Evolutionary conservation across 1,140 invertebrate genomes (phyloP), one percentile per base, ranked within the genome.

Genomic region (Lysiphlebus fabarum): DNA sequence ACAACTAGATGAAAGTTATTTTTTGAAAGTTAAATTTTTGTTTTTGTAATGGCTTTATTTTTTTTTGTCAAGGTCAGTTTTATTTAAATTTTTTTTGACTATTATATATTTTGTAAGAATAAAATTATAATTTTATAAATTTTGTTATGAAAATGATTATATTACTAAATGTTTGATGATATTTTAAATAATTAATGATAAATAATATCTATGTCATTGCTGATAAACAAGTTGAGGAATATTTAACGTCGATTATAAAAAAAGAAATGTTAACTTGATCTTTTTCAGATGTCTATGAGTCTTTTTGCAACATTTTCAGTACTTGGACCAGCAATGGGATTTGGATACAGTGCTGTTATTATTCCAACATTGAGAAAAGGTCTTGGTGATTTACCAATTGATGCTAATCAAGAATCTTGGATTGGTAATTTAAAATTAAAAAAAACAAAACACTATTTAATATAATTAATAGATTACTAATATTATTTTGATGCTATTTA

Each of bases 341-440:
- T 82, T 43, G 81, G 81, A 2, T 82, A 80, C 60, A 80, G 80
- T 43, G 79, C 78, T 0, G 70, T 82, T 17, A 75, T 77, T 7
- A 56, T 81, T 12, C 73, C 70, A 10, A 65, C 70, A 36, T 67
- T 82, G 51, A 62, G 55, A 33, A 61, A 64, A 10, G 56, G 62
- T 7, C 64, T 62, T 1, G 70, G 70, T 7, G 67, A 68, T 26
- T 56, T 80, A 4, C 64, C 64, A 55, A 67, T 81, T 7, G 58
- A 67, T 51, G 64, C 67, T 33, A 47, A 61, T 45, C 70, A 81
- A 65, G 75, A 70, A 0, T 82, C 80, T 12, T 82, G 81, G 82
- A 79, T 82, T 62, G 80, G 82, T 83, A 65, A 67, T 70, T 70
- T 12, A n/a, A 26, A 37, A 8, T 34, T 0, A 37, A n/a, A 38